phyloP scores from a whole-genome alignment of 2,797 vertebrate species.

The Darevskia nairensis region DNA sequence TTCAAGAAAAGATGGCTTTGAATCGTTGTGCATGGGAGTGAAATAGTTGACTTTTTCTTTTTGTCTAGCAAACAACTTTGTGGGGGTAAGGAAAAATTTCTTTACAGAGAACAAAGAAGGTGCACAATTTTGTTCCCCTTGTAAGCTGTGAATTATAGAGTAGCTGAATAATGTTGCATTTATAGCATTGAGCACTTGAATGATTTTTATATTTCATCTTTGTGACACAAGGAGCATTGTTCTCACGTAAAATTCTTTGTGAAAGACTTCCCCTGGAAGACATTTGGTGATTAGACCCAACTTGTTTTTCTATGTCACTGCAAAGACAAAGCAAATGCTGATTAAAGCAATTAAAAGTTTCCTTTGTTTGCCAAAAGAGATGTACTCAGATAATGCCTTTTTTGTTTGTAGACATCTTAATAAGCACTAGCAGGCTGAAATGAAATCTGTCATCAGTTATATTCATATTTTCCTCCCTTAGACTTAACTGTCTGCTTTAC shows the following conservation, averaged over 20 bases:
- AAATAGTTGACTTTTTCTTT: background rate
- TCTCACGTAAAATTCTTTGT: constrained; percentile 62
- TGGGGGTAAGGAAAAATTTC: background rate
- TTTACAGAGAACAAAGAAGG: constrained; percentile 47
- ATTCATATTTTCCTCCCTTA: constrained; percentile 76
- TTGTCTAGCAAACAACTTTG: constrained; percentile 1
- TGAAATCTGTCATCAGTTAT: constrained; percentile 96
- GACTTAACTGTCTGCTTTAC: constrained; percentile 84
- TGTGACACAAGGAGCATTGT: constrained; percentile 61
- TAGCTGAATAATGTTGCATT: constrained; percentile 21
- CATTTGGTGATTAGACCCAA: constrained; percentile 86
- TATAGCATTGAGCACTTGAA: constrained; percentile 31
- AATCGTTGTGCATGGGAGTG: too few relatives aligned
- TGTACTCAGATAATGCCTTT: constrained; percentile 83
- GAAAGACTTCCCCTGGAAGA: constrained; percentile 85
- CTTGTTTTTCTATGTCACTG: constrained; percentile 93
- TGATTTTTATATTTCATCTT: constrained; percentile 42
- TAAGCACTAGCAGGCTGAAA: constrained; percentile 95
- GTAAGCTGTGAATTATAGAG: constrained; percentile 22
- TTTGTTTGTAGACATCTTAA: constrained; percentile 95
- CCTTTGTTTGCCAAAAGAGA: constrained; percentile 92
- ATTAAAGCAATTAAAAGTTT: constrained; percentile 99
- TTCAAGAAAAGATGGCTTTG: background rate
- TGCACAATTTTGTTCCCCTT: constrained; percentile 33
- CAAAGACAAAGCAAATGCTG: constrained; percentile 92